Evolutionary conservation across 2,113 vertebrate genomes (phyloP).

Genomic region (Oriolus oriolus): DNA sequence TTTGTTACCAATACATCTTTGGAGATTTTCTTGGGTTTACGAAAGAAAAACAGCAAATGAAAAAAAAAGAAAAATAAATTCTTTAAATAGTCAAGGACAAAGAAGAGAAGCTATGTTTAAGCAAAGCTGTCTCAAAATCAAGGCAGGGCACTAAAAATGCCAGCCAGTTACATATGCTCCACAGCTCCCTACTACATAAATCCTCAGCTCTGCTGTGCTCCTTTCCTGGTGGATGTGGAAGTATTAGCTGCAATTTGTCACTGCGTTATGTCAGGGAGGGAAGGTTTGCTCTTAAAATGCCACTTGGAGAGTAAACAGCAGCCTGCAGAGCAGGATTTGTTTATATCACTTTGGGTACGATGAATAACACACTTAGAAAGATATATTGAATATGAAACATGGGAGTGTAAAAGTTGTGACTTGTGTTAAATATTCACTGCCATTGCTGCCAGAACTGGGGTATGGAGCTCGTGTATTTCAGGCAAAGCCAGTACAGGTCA

Average conservation of each 20-base stretch:
- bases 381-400: slow-evolving; percentile 50
- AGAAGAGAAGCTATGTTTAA: not conserved
- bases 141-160: slow-evolving; percentile 52
- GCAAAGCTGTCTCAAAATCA: slow-evolving; percentile 20
- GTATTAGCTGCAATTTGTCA: slow-evolving; percentile 59
- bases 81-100: slow-evolving; percentile 27
- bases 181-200: slow-evolving; percentile 15
- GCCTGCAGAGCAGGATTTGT: slow-evolving; percentile 48
- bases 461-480: not conserved
- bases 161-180: slow-evolving; percentile 38
- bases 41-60: not conserved
- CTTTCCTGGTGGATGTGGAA: not conserved
- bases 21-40: not conserved
- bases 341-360: slow-evolving; percentile 46
- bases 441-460: not conserved
- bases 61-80: not conserved
- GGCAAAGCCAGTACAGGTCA: not conserved
- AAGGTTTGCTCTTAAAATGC: slow-evolving; percentile 49
- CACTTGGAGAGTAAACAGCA: slow-evolving; percentile 58
- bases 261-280: slow-evolving; percentile 7
- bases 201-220: not conserved
- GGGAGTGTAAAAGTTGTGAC: slow-evolving; percentile 39
- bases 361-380: slow-evolving; percentile 59
- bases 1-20: not conserved
- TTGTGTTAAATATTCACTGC: slow-evolving; percentile 45